phyloP scores from a whole-genome alignment of 2,113 vertebrate species.

The Cynopterus brachyotis region DNA sequence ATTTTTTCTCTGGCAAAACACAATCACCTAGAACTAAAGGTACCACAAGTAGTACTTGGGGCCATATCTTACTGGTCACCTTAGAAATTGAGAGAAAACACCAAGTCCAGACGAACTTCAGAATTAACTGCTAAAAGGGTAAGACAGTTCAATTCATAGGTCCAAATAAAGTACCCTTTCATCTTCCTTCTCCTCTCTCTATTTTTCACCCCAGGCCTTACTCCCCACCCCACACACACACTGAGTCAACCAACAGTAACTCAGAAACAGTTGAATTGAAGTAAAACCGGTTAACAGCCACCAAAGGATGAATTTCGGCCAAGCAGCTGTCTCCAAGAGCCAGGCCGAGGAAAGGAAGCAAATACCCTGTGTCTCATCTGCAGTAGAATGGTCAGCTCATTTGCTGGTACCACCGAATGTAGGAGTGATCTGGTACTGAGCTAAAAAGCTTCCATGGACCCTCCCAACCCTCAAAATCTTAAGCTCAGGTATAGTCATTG shows the following conservation, averaged over 20 bases:
- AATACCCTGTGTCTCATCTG: conserved; percentile 15
- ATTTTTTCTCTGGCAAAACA: not conserved
- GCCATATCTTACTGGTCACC: not conserved
- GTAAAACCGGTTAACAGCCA: conserved; percentile 62
- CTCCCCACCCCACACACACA: not conserved
- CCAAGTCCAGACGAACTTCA: not conserved
- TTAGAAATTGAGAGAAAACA: conserved; percentile 43
- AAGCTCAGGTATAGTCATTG: conserved; percentile 60
- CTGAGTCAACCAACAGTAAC: conserved; percentile 24
- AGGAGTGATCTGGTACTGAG: conserved; percentile 60
- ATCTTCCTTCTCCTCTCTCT: not conserved
- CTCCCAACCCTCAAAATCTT: conserved; percentile 66
- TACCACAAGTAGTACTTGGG: not conserved
- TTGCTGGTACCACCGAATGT: conserved; percentile 64
- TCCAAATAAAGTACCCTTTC: not conserved
- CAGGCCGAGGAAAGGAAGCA: conserved; percentile 39
- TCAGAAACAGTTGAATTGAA: conserved; percentile 45
- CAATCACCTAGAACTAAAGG: not conserved
- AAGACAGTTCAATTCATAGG: not conserved
- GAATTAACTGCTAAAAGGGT: not conserved
- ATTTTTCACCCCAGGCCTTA: not conserved
- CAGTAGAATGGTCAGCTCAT: conserved; percentile 2
- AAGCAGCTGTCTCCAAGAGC: conserved; percentile 45
- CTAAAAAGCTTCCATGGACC: conserved; percentile 62
- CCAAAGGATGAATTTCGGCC: conserved; percentile 28